Percentiles rank a stretch among this genome's conserved stretches.
These are phyloP conservation scores for Percopsis omiscomaycus DNA, from an alignment of 2,797 vertebrate genomes.

Conservation along the genomic window DNA sequence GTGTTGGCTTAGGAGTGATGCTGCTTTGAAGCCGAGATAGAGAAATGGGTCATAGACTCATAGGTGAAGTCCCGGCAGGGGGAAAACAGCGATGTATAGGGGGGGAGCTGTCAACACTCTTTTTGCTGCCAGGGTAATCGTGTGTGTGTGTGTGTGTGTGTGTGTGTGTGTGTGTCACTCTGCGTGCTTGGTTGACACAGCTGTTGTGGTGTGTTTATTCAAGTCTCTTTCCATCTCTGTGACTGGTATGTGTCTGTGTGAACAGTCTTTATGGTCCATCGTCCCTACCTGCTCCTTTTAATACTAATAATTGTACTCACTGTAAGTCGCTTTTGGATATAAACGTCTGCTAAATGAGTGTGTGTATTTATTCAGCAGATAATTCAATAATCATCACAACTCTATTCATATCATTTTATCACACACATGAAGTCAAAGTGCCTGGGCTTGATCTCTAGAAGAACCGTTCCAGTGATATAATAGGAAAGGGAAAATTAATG, in stretches of 20 bases:
- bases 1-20: conserved; percentile 33
- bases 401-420: too few species aligned
- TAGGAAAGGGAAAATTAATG: conserved; percentile 40
- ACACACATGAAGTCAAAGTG: too few species aligned
- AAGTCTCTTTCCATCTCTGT: conserved; percentile 51
- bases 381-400: too few species aligned
- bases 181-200: conserved; percentile 63
- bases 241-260: conserved; percentile 11
- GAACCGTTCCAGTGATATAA: conserved; percentile 32
- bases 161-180: not conserved
- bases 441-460: conserved; percentile 6
- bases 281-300: not conserved
- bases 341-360: too few species aligned
- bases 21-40: conserved; percentile 47
- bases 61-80: conserved; percentile 56
- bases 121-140: conserved; percentile 2
- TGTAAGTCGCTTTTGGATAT: too few species aligned
- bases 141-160: not conserved
- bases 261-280: conserved; percentile 36
- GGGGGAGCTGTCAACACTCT: conserved; percentile 30
- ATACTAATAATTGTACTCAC: too few species aligned
- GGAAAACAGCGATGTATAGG: conserved; percentile 18
- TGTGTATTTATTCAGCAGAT: too few species aligned
- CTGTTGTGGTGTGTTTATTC: conserved; percentile 64
- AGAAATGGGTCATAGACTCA: conserved; percentile 55